A percentile compares a stretch with the other conserved stretches of the same genome.
Evolutionary conservation across 2,113 vertebrate genomes (phyloP).

Genomic region (Haemorhous mexicanus): DNA sequence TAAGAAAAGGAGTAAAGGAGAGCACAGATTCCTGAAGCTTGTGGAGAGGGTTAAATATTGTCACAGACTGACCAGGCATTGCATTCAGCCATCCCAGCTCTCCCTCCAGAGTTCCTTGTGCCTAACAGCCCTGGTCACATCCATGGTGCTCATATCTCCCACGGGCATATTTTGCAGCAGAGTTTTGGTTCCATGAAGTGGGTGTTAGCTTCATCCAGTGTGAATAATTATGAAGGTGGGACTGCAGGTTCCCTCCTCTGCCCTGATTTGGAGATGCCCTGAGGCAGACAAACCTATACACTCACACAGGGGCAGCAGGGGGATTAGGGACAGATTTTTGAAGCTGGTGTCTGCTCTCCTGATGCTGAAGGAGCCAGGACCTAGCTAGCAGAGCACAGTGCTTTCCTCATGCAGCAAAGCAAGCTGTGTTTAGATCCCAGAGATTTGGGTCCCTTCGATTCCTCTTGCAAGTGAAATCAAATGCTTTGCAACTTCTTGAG

Average conservation of each 20-base stretch:
- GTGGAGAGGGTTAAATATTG: not conserved
- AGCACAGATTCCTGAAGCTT: not conserved
- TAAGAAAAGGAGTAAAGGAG: not conserved
- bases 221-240: not conserved
- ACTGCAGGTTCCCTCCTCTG: not conserved
- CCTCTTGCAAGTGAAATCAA: not conserved
- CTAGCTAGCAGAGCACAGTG: not conserved
- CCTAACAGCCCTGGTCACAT: not conserved
- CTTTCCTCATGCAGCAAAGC: not conserved
- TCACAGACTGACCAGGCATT: not conserved
- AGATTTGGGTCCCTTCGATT: not conserved
- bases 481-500: not conserved
- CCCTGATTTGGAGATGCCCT: not conserved
- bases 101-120: not conserved
- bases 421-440: not conserved
- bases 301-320: not conserved
- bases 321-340: not conserved
- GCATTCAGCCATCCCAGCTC: not conserved
- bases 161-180: not conserved
- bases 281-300: not conserved
- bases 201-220: not conserved
- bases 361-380: not conserved
- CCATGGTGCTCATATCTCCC: not conserved
- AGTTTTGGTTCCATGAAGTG: not conserved
- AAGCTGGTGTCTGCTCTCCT: not conserved